phyloP scores from a whole-genome alignment of 2,888 invertebrate species.

The Mythimna impura region DNA sequence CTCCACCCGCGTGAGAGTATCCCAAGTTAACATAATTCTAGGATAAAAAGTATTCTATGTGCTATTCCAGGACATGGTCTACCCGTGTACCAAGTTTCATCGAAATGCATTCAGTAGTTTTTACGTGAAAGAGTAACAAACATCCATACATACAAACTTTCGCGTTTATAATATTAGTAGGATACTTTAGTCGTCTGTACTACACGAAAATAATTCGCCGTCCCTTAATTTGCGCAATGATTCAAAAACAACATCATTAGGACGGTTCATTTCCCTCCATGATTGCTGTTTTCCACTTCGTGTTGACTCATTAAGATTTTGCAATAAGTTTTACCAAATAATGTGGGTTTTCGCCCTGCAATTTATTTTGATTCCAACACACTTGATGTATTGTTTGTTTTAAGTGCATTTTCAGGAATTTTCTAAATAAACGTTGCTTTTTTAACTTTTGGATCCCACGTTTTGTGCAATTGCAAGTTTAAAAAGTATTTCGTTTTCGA shows the following conservation, averaged over 20 bases:
- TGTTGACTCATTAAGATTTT: slow-evolving; percentile 63
- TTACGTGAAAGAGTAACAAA: too few species aligned
- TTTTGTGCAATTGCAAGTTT: too few species aligned
- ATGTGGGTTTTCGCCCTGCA: slow-evolving; percentile 13
- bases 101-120: too few species aligned
- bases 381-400: not conserved
- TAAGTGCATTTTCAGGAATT: not conserved
- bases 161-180: too few species aligned
- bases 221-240: slow-evolving; percentile 59
- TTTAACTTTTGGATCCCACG: too few species aligned
- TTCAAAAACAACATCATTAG: slow-evolving; percentile 69
- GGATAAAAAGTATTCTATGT: too few species aligned
- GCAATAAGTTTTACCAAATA: slow-evolving; percentile 52
- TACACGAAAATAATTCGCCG: slow-evolving; percentile 43
- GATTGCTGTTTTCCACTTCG: slow-evolving; percentile 70
- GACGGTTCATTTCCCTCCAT: slow-evolving; percentile 70
- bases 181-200: not conserved
- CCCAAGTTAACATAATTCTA: too few species aligned
- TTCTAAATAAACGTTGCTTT: not conserved
- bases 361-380: slow-evolving; percentile 8
- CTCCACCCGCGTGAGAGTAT: too few species aligned
- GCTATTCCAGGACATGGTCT: too few species aligned
- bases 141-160: too few species aligned
- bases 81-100: too few species aligned
- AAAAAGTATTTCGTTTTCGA: too few species aligned